Base-by-base conservation (phyloP, 2,888 invertebrate genomes). In the Lasioglossum lativentre region DNA sequence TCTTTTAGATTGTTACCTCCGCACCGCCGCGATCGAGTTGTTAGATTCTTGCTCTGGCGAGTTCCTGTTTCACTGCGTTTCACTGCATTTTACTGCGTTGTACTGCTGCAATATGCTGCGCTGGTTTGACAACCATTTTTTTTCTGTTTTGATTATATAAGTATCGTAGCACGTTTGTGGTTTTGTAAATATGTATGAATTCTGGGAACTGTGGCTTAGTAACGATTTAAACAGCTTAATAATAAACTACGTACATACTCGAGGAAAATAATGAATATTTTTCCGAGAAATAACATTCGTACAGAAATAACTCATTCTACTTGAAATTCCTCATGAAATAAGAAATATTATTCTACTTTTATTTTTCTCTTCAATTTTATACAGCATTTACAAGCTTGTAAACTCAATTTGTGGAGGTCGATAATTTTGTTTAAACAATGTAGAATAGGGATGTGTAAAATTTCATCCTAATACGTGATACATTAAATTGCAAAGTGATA, bases 1-100 rank as follows among this genome's bases (percentile, higher is more conserved):
- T 68, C 68, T 68, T 68, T 68, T 34, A 68, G 34, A 68, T 38
- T 38, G 68, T 68, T 68, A 68, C 68, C 34, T 23, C 34, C 23
- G 68, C 34, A 23, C 23, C 23, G 68, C 10, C 23, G 68, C 10
- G 34, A 38, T 38, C 34, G 38, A 38, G 34, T 19, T 63, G 68
- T 34, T 68, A 68, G 68, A 38, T 38, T 19, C 38, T 23, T 6
- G 38, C 19, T 38, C 4, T 14, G 30, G 14, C 27, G 19, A 38
- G 34, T 68, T 68, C 10, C 19, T 23, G 23, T 38, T 34, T 19
- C 3, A 2, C 34, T 34, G 34, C 34, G 34, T 34, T 34, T 34
- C n/a, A n/a, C 34, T 8, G 66, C 66, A 6, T 34, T 66, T 66
- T n/a, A n/a, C n/a, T n/a, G n/a, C n/a, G n/a, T n/a, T n/a, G n/a